Conservation (phyloP, 2,797 vertebrate species). For the Sebastes aleutianus region DNA sequence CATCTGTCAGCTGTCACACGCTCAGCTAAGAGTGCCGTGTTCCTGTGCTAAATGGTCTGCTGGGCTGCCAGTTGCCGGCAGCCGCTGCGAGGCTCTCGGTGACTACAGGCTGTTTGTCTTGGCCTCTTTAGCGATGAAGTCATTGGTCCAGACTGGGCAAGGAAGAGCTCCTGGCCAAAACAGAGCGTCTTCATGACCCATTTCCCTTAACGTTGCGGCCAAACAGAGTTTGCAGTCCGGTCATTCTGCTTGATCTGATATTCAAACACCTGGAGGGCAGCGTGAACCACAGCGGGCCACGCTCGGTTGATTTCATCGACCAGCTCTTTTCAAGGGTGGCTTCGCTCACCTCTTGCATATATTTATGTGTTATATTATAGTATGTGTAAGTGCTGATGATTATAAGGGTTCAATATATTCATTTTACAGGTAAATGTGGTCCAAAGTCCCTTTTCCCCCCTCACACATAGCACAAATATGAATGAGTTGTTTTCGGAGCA, state of each 20-base stretch:
- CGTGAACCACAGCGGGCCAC: constrained; percentile 4
- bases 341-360: not conserved
- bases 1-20: constrained; percentile 58
- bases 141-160: constrained; percentile 26
- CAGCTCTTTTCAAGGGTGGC: not conserved
- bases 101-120: constrained; percentile 45
- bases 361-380: not conserved
- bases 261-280: constrained; percentile 56
- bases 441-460: not conserved
- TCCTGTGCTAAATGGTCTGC: constrained; percentile 21
- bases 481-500: not conserved
- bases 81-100: constrained; percentile 10
- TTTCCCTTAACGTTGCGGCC: constrained; percentile 40
- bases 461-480: not conserved
- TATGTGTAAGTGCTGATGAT: not conserved
- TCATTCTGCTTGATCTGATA: constrained; percentile 55
- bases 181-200: constrained; percentile 52
- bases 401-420: not conserved
- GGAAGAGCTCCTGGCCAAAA: constrained; percentile 50
- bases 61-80: constrained; percentile 31
- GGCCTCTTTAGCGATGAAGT: constrained; percentile 49
- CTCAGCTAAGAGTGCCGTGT: constrained; percentile 1
- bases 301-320: constrained; percentile 32
- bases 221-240: constrained; percentile 21
- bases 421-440: not conserved